phyloP scores from a whole-genome alignment of 2,113 vertebrate species.

The Ploceus nigricollis region DNA sequence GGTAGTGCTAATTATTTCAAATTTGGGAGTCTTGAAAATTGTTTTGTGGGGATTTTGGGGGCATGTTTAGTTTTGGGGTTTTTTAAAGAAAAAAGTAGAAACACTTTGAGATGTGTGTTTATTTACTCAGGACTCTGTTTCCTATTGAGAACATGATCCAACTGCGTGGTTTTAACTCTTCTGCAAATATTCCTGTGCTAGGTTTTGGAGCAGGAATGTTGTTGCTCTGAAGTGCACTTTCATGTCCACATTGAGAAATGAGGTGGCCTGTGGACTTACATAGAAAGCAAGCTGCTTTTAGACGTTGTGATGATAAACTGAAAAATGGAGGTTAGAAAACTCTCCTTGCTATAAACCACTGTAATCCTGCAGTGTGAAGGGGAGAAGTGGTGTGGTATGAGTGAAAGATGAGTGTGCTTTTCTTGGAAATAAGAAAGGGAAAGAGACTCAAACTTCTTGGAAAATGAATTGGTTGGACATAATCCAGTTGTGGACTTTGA shows the following conservation, averaged over 20 bases:
- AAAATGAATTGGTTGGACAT: accelerated
- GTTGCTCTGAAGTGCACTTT: background rate
- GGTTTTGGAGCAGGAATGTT: background rate
- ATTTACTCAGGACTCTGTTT: background rate
- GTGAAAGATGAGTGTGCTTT: background rate
- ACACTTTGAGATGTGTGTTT: background rate
- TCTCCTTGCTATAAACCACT: background rate
- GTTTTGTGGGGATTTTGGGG: background rate
- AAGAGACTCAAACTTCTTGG: background rate
- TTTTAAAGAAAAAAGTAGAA: background rate
- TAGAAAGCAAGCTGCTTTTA: accelerated
- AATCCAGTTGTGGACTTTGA: background rate
- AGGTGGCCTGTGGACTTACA: background rate
- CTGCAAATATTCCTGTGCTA: background rate
- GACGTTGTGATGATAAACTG: background rate
- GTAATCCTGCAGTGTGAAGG: background rate
- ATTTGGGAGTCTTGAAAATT: background rate
- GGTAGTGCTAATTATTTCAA: background rate
- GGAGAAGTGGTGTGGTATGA: background rate
- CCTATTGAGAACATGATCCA: background rate
- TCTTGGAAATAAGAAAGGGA: background rate
- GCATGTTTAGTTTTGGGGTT: background rate
- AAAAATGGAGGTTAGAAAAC: background rate
- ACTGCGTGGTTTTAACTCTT: background rate
- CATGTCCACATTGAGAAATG: background rate